Evolutionary conservation across 2,888 invertebrate species (phyloP).

Genomic region (Pachydiplax longipennis): DNA sequence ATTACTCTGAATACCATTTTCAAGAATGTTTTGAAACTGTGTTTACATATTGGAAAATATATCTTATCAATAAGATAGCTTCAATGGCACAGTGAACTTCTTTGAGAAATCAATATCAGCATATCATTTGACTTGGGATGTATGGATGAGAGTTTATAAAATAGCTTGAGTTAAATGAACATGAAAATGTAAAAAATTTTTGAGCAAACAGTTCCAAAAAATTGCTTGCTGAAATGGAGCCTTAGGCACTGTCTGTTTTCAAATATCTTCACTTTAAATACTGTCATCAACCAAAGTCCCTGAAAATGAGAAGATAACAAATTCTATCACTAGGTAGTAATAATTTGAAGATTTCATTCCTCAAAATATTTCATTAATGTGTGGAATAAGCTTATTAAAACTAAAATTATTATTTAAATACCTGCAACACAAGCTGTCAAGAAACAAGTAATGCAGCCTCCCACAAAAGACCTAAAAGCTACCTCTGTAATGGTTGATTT

Average conservation of each 20-base stretch:
- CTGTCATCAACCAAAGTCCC: not conserved
- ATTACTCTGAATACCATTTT: too few relatives aligned
- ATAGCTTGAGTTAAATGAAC: too few relatives aligned
- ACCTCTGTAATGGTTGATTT: constrained; percentile 71
- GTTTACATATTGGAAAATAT: too few relatives aligned
- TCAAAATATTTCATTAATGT: not conserved
- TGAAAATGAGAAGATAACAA: not conserved
- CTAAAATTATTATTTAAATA: constrained; percentile 53
- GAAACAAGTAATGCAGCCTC: constrained; percentile 84
- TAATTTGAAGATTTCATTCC: too few relatives aligned
- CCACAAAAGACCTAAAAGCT: constrained; percentile 79
- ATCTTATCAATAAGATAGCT: too few relatives aligned
- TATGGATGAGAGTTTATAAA: too few relatives aligned
- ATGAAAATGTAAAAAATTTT: too few relatives aligned
- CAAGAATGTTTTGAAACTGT: too few relatives aligned
- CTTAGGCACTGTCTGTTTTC: not conserved
- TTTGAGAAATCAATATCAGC: too few relatives aligned
- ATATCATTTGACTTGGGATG: too few relatives aligned
- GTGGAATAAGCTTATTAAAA: not conserved
- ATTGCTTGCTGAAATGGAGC: not conserved
- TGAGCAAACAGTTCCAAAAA: not conserved
- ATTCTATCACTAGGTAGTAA: too few relatives aligned
- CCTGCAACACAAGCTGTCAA: constrained; percentile 91
- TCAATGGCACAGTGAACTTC: too few relatives aligned
- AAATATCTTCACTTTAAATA: not conserved